Percentiles rank a stretch among this genome's conserved stretches.
Evolutionary conservation across 2,113 vertebrate genomes (phyloP).

Genomic region (Bujurquina vittata): DNA sequence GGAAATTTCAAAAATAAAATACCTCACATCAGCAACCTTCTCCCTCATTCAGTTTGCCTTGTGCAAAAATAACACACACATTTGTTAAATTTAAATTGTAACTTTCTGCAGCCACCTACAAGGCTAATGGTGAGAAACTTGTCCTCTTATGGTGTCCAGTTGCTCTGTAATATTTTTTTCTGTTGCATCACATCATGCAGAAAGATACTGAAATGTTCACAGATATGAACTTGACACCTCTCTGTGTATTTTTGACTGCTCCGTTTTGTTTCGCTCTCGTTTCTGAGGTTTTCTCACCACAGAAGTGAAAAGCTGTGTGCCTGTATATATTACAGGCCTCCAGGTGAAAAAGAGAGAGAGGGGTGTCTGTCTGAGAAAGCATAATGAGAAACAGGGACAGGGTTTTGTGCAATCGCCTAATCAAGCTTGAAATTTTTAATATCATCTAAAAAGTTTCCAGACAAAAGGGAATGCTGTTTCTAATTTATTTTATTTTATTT

Average conservation of each 20-base stretch:
- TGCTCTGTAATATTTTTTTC: background rate
- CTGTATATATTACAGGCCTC: conserved; percentile 27
- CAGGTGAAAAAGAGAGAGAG: conserved; percentile 25
- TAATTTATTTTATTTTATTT: background rate
- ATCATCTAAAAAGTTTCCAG: conserved; percentile 27
- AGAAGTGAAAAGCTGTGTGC: conserved; percentile 33
- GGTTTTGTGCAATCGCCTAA: conserved; percentile 24
- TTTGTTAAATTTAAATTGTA: background rate
- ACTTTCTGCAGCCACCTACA: background rate
- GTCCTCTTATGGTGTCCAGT: fast-evolving
- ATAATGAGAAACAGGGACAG: conserved; percentile 9
- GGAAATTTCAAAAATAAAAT: background rate
- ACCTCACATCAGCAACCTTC: background rate
- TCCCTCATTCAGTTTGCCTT: too few species aligned
- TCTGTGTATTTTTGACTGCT: background rate
- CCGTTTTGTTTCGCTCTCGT: conserved; percentile 12
- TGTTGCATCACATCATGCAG: background rate
- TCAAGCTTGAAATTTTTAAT: conserved; percentile 17
- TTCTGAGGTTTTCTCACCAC: background rate
- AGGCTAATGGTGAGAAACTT: background rate
- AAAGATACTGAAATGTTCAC: background rate
- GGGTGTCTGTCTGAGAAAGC: conserved; percentile 8
- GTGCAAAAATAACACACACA: background rate
- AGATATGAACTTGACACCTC: background rate
- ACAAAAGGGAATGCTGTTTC: background rate